Evolutionary conservation across 2,113 vertebrate species (phyloP).

Genomic region (Oxygymnocypris stewartii): DNA sequence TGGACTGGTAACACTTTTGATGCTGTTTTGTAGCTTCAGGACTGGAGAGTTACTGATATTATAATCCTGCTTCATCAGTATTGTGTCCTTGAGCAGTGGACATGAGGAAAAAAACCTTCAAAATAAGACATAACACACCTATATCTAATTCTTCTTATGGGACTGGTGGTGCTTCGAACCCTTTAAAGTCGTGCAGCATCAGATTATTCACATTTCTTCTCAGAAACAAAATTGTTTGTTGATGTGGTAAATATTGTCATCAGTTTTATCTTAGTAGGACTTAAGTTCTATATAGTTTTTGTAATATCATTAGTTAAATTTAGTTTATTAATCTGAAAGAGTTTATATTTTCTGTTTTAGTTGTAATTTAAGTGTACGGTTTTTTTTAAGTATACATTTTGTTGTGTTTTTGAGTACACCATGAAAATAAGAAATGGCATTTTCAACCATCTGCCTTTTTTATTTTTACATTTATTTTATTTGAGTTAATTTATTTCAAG

Average conservation of each 20-base stretch:
- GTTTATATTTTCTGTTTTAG: too few species aligned
- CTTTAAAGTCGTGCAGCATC: neutral
- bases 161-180: neutral
- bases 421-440: too few species aligned
- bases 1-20: neutral
- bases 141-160: neutral
- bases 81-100: neutral
- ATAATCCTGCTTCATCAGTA: slow-evolving; percentile 16
- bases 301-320: too few species aligned
- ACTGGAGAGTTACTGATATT: neutral
- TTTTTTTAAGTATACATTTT: too few species aligned
- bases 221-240: neutral
- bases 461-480: too few species aligned
- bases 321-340: too few species aligned
- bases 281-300: too few species aligned
- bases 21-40: neutral
- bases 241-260: neutral
- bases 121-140: neutral
- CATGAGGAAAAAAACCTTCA: neutral
- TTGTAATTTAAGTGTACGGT: too few species aligned
- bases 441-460: too few species aligned
- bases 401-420: too few species aligned
- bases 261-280: too few species aligned
- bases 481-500: too few species aligned
- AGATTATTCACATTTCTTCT: neutral